phyloP scores from a whole-genome alignment of 2,113 vertebrate genomes.

The Hypanus sabinus region DNA sequence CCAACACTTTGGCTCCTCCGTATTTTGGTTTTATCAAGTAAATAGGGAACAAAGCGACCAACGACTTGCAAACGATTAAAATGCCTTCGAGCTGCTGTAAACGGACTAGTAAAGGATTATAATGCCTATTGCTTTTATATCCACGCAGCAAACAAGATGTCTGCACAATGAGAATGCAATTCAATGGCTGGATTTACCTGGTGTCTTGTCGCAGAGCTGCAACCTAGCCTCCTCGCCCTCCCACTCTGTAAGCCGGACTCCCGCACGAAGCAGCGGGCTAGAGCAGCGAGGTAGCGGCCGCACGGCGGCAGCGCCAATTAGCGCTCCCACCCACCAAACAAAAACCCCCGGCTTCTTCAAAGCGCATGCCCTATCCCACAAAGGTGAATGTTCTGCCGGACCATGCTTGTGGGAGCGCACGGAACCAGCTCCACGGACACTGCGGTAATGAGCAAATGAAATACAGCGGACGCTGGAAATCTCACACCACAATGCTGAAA shows the following conservation, averaged over 20 bases:
- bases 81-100: not conserved
- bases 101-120: not conserved
- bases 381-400: not conserved
- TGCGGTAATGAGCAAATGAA: not conserved
- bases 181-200: not conserved
- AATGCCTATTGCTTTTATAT: not conserved
- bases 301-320: not conserved
- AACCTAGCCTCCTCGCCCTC: not conserved
- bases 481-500: too few species aligned
- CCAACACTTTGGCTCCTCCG: not conserved
- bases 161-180: not conserved
- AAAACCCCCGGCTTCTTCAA: not conserved
- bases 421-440: not conserved
- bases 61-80: not conserved
- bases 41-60: not conserved
- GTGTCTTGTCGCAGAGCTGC: not conserved
- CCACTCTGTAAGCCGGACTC: not conserved
- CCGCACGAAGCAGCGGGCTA: not conserved
- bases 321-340: not conserved
- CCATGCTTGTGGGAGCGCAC: not conserved
- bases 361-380: not conserved
- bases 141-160: not conserved
- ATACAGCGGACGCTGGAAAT: too few species aligned
- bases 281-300: not conserved
- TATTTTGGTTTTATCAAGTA: not conserved